Evolutionary conservation across 2,797 vertebrate species (phyloP), one percentile per base, ranked within the genome.

Genomic region (Margarornis squamiger): DNA sequence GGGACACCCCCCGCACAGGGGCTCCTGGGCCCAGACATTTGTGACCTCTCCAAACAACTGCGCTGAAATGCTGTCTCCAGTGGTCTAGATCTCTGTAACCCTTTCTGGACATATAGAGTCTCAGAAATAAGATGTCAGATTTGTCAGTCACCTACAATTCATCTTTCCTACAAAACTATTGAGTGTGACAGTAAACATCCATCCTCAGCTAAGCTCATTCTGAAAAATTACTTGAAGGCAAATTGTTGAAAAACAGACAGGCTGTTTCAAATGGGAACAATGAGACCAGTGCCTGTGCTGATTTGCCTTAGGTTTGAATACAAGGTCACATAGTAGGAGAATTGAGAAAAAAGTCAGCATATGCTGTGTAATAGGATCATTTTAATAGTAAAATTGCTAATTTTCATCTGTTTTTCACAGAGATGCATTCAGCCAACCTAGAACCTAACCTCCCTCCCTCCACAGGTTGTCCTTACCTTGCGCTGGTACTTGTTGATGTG

Each of bases 191-290:
- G 81, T n/a, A 82, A 92, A 82, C 43, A 66, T 15, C 43, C 41
- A 72, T 36, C 45, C 86, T 76, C 39, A 86, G 32, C 71, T 68
- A 85, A 90, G 29, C 14, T 43, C 1, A 0, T 51, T 88, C 76
- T 55, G 89, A 96, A 95, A 95, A 90, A 84, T 81, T 34, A 90
- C 83, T 84, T 59, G 45, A 91, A 93, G 96, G 90, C 81, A 85
- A 75, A 78, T 22, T 59, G 43, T 12, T 77, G 89, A 83, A 93
- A 90, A 90, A 48, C 52, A 80, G 59, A n/a, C 77, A 94, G 34
- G 18, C 52, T 91, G 43, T 34, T 92, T 75, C 72, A 92, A 84
- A 91, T 1, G 3, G 49, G 7, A 83, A 66, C 36, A 88, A 73
- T 3, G 7, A 80, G 39, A 65, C 32, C 57, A 72, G 10, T 9